These are phyloP conservation scores for Leptocoma aspasia DNA, from an alignment of 2,113 vertebrate species.

Conservation along the genomic window DNA sequence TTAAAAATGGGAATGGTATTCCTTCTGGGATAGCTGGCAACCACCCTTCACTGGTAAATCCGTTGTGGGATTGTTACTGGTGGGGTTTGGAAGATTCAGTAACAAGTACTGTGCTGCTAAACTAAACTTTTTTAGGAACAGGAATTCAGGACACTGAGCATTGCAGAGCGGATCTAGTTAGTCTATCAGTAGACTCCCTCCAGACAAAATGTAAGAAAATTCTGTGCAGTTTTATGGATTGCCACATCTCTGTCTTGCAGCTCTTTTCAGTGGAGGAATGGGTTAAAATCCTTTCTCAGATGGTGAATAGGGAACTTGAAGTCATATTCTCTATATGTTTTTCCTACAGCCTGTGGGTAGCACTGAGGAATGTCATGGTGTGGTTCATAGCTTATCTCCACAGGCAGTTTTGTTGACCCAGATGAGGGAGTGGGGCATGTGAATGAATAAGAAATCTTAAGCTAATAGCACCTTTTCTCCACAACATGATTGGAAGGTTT, in stretches of 20 bases:
- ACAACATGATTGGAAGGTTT: not conserved
- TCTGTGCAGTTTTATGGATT: not conserved
- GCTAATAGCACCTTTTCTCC: not conserved
- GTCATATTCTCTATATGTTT: not conserved
- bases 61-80: not conserved
- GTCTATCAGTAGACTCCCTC: not conserved
- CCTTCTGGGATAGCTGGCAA: not conserved
- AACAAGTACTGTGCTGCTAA: not conserved
- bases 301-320: not conserved
- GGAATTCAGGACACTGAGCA: not conserved
- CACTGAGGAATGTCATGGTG: accelerated
- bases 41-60: not conserved
- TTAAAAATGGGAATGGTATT: not conserved
- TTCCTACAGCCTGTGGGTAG: not conserved
- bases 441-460: not conserved
- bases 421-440: not conserved
- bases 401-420: not conserved
- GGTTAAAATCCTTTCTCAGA: not conserved
- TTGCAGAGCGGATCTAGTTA: not conserved
- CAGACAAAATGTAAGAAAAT: not conserved
- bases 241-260: not conserved
- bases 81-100: not conserved
- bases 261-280: not conserved
- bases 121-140: not conserved
- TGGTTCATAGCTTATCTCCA: not conserved